Base-by-base conservation (phyloP, 35 echinoderm and acorn worm species). In the Ophiothrix spiculata region DNA sequence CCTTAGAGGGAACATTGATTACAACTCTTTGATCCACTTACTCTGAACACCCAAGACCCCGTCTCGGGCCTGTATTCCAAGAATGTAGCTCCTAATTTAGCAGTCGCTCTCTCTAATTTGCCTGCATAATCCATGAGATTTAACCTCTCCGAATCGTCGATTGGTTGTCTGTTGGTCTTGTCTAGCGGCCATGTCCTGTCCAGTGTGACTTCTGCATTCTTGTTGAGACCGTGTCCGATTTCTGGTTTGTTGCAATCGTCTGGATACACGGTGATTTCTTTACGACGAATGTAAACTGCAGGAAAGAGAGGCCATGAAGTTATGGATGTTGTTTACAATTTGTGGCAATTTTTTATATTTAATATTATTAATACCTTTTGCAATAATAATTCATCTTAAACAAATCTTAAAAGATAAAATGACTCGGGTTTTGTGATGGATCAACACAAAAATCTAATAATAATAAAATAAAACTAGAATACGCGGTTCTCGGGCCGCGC, bases 21-120 rank as follows among this genome's bases (percentile, higher is more conserved):
- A n/a, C n/a, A n/a, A n/a, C n/a, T n/a, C n/a, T n/a, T n/a, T n/a
- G n/a, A 82, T 25, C 31, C 33, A 84, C 74, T 87, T 80, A 94
- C 92, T 87, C 81, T 86, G 76, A 99, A 99, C 33, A 99, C 96
- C 96, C 96, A 99, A 0, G 96, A 99, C 17, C 96, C 96, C 0
- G 96, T 91, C 33, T 99, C 92, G 1, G 96, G 89, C 31, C 96
- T 80, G 76, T 99, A 99, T 64, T 99, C 96, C 16, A 94, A 86
- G 74, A 94, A 99, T 87, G 94, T 99, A n/a, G 96, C 96, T 36
- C 92, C 92, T 25, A 99, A 78, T 74, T 99, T 99, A 11, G 82
- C 36, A 34, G 96, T 99, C 6, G 96, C 96, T 45, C 79, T 79
- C 78, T 99, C 96, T 36, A 99, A 49, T 41, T 93, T 91, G 0